A percentile compares a stretch with the other conserved stretches of the same genome.
phyloP scores from a whole-genome alignment of 2,888 invertebrate genomes.

The Lymantria monacha region DNA sequence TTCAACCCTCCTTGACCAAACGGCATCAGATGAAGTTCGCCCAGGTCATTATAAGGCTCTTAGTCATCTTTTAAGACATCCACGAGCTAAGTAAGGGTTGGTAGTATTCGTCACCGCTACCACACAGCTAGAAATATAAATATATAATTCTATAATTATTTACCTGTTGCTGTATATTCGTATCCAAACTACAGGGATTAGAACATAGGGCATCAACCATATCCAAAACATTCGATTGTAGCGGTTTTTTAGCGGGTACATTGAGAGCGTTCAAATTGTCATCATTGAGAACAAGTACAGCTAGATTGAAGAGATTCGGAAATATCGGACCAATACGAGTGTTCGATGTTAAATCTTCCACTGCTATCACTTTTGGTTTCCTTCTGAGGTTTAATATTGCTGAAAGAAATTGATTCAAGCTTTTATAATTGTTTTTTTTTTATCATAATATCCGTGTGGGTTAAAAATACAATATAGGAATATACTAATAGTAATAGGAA shows the following conservation, averaged over 20 bases:
- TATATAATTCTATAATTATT: too few relatives aligned
- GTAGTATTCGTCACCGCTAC: too few relatives aligned
- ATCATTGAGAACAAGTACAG: constrained; percentile 81
- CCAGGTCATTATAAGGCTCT: too few relatives aligned
- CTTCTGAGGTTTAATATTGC: constrained; percentile 78
- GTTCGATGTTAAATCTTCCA: constrained; percentile 82
- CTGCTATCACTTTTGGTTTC: constrained; percentile 76
- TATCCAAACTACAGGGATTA: constrained; percentile 79
- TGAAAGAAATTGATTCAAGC: constrained; percentile 20
- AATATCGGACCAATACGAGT: constrained; percentile 82
- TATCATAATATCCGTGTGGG: not conserved
- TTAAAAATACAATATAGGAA: not conserved
- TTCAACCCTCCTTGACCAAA: too few relatives aligned
- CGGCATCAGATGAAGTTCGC: too few relatives aligned
- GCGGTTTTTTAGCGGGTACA: constrained; percentile 70
- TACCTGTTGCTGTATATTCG: constrained; percentile 83
- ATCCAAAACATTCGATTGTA: constrained; percentile 75
- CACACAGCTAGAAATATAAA: too few relatives aligned
- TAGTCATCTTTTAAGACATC: too few relatives aligned
- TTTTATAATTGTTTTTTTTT: not conserved
- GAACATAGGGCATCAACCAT: constrained; percentile 82
- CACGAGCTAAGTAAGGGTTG: too few relatives aligned
- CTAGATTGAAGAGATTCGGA: constrained; percentile 83
- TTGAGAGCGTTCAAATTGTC: constrained; percentile 77
- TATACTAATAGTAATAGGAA: not conserved